Evolutionary conservation across 2,888 invertebrate genomes (phyloP), one percentile per base, ranked within the genome.

Genomic region (Hyposoter didymator): DNA sequence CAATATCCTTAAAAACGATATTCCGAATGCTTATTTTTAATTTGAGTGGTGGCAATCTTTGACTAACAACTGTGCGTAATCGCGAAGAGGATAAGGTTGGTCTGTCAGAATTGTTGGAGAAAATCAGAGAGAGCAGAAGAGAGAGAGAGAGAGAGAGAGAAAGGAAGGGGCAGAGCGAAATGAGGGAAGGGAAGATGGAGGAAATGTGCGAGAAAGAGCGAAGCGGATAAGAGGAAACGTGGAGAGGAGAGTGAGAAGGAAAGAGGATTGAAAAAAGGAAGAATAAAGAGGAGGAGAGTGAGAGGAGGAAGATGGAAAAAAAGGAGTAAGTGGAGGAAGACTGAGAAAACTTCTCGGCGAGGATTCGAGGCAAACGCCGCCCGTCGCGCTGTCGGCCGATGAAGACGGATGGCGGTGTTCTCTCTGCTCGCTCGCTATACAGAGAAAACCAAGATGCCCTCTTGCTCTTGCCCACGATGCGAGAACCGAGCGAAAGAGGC

Each of bases 311-410:
- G 85, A 82, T 76, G 67, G 78, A 80, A 82, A 87, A 78, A 84
- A 85, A 84, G 88, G 88, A 88, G 89, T 90, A 89, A 90, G 91
- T 90, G 90, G 89, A 89, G 88, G 88, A 90, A 90, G 91, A 93
- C 91, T 91, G 92, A 93, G 92, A 92, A 91, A 92, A 92, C 91
- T 92, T 91, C 91, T 92, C 91, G 92, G 92, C 91, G 93, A 92
- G 92, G 92, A 93, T 93, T 94, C 93, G 94, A 94, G 92, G 93
- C 93, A 93, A 94, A 94, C 92, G 93, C 94, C 93, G 94, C 94
- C 94, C 94, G 94, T 94, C 92, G 94, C 90, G 94, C 94, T 94
- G 94, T 94, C 94, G 94, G 90, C 94, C 94, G 94, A 94, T 94
- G 94, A 94, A 94, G 94, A 94, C 93, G 93, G 92, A 94, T 94